These are phyloP conservation scores for Neosilurus mollespiculum DNA, from an alignment of 2,797 vertebrate species.

Conservation along the genomic window DNA sequence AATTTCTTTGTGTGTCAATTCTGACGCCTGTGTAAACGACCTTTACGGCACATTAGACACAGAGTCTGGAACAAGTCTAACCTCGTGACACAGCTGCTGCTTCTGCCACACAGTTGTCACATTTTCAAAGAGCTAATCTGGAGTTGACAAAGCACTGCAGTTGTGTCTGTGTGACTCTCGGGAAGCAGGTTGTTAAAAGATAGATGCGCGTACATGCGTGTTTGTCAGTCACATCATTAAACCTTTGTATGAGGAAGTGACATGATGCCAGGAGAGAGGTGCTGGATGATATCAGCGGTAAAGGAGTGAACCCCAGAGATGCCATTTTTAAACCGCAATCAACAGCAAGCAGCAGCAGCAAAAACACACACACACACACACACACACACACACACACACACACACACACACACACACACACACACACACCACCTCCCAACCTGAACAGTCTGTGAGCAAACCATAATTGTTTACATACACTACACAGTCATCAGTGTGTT, in stretches of 20 bases:
- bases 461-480: constrained; percentile 8
- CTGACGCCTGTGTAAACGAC: not conserved
- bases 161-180: constrained; percentile 33
- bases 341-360: not conserved
- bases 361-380: not conserved
- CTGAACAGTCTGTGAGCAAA: constrained; percentile 17
- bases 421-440: not conserved
- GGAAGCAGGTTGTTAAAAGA: constrained; percentile 34
- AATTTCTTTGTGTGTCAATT: not conserved
- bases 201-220: constrained; percentile 5
- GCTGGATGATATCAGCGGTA: constrained; percentile 40
- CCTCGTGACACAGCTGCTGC: constrained; percentile 28
- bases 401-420: not conserved
- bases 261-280: constrained; percentile 20
- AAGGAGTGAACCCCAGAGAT: constrained; percentile 28
- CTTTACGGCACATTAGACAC: not conserved
- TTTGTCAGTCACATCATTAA: constrained; percentile 40
- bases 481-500: constrained; percentile 9
- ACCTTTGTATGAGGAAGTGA: constrained; percentile 45
- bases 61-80: not conserved
- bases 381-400: not conserved
- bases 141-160: constrained; percentile 38
- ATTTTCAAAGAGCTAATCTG: constrained; percentile 35
- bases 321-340: not conserved
- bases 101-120: constrained; percentile 20